Evolutionary conservation across 2,113 vertebrate genomes (phyloP), one percentile per base, ranked within the genome.

Genomic region (Rhagologus leucostigma): DNA sequence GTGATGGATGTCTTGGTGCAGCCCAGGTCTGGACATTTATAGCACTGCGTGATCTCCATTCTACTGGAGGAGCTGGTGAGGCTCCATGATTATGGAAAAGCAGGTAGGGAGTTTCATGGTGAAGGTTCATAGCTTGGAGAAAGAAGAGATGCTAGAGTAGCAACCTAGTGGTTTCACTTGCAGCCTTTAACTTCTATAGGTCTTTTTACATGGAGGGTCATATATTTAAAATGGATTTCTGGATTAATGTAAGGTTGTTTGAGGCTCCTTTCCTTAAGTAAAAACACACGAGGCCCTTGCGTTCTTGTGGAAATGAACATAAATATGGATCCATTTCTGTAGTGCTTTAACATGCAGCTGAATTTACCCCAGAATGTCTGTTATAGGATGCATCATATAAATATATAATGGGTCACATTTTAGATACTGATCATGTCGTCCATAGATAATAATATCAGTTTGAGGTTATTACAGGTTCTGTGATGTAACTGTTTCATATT

Each of bases 401-500:
- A 93, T 84, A 81, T 53, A 94, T 49, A 73, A 56, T n/a, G 81
- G 87, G 77, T 93, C 69, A 89, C 73, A 71, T 95, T 92, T 90
- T 81, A 90, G 86, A 70, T 84, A 89, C 76, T 69, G 69, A 75
- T 95, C 60, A 3, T 90, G 88, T 94, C 80, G 41, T 87, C 53
- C 56, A 81, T 71, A 95, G 92, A 94, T 84, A 96, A 90, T 64
- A 92, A 84, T 92, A 96, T 55, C 83, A 86, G 84, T 95, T 88
- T 85, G 93, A 82, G 77, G 79, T 94, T 95, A 89, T 90, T 93
- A 84, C 73, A 95, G 92, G 69, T 94, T 95, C 80, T 92, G 92
- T 73, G 83, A 95, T 89, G 88, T 94, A 94, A 94, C 90, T 94
- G 92, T 96, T 96, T 94, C 86, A 79, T 95, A 96, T 95, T 76